A percentile compares a stretch with the other conserved stretches of the same genome.
These are phyloP conservation scores for Brachylomia viminalis DNA, from an alignment of 2,888 invertebrate species.

Conservation along the genomic window DNA sequence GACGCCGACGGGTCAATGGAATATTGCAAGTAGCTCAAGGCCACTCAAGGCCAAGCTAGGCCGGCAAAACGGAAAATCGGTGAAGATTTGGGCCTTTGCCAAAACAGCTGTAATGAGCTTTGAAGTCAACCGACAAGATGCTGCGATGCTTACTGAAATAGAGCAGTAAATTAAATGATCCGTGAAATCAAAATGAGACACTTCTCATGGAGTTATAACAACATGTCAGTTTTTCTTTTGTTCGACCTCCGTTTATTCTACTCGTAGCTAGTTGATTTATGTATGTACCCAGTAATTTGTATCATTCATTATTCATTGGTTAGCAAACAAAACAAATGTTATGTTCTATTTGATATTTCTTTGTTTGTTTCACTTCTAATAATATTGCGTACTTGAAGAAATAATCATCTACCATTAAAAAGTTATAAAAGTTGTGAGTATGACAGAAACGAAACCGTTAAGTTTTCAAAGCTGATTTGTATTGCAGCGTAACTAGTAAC, in stretches of 20 bases:
- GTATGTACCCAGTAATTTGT: conserved; percentile 2
- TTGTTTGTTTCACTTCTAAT: neutral
- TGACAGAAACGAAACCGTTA: neutral
- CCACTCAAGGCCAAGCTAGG: conserved; percentile 61
- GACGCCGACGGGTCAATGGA: conserved; percentile 53
- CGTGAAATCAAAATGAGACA: conserved; percentile 56
- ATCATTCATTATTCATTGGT: neutral
- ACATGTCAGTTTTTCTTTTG: conserved; percentile 9
- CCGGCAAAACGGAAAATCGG: conserved; percentile 57
- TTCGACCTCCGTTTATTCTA: conserved; percentile 10
- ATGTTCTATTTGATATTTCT: neutral
- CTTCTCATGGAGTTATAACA: conserved; percentile 31
- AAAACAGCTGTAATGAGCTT: conserved; percentile 61
- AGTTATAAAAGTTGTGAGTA: conserved; percentile 27
- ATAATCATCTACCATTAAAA: neutral
- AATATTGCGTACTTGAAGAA: neutral
- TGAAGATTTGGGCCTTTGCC: conserved; percentile 59
- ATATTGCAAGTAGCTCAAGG: conserved; percentile 64
- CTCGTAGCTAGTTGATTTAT: conserved; percentile 25
- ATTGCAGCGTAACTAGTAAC: conserved; percentile 25
- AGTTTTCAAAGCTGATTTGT: conserved; percentile 3
- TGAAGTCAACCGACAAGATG: conserved; percentile 57
- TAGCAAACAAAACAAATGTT: conserved; percentile 1
- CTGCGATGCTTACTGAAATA: conserved; percentile 35
- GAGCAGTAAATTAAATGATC: conserved; percentile 48